These are phyloP conservation scores for Drosophila nigrodunni DNA, from an alignment of 1,140 invertebrate genomes.

Conservation along the genomic window DNA sequence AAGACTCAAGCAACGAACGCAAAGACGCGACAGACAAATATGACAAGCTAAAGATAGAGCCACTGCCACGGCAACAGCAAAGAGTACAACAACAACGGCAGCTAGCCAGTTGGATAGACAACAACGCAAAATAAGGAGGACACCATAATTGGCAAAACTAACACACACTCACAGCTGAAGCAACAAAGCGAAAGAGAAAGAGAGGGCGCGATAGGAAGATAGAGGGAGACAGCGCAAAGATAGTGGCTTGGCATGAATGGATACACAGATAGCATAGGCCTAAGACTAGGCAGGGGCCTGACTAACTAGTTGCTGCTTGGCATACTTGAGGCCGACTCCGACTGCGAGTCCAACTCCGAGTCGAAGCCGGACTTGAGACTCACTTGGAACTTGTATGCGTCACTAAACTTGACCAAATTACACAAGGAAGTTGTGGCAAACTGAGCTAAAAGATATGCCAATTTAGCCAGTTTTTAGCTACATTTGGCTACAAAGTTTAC, in stretches of 20 bases:
- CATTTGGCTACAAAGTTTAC: no score
- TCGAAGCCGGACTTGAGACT: constrained; percentile 63
- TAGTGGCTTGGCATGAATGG: constrained; percentile 43
- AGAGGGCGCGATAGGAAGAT: constrained; percentile 5
- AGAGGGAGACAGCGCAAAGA: constrained; percentile 27
- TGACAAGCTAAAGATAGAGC: constrained; percentile 71
- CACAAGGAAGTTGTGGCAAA: constrained; percentile 61
- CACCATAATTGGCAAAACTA: constrained; percentile 78
- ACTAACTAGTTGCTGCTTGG: constrained; percentile 63
- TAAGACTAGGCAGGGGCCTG: constrained; percentile 52
- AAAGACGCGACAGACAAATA: constrained; percentile 70
- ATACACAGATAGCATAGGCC: constrained; percentile 51
- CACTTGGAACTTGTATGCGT: constrained; percentile 55
- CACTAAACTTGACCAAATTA: constrained; percentile 81
- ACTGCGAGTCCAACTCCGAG: no score
- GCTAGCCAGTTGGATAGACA: constrained; percentile 58
- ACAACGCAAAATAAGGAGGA: constrained; percentile 77
- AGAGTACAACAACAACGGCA: constrained; percentile 28
- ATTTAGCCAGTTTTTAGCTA: no score
- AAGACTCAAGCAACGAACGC: constrained; percentile 79
- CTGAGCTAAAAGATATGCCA: no score
- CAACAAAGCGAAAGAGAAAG: constrained; percentile 7
- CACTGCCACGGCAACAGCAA: constrained; percentile 38
- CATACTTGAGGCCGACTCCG: constrained; percentile 36
- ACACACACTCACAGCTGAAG: constrained; percentile 41